Conservation (phyloP, 2,888 invertebrate genomes). For the Ophion obscuratus region DNA sequence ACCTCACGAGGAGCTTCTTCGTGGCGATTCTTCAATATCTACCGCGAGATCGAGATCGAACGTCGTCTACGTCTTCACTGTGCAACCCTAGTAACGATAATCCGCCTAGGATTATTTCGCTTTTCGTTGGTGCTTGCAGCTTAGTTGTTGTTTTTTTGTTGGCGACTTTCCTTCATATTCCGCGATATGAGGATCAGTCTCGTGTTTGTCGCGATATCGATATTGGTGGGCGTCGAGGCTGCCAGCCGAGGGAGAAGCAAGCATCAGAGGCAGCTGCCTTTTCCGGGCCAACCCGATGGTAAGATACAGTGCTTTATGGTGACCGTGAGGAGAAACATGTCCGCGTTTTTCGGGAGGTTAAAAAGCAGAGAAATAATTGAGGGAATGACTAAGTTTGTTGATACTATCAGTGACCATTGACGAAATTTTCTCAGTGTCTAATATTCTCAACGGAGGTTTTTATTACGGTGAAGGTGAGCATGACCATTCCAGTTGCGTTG, state of each 20-base stretch:
- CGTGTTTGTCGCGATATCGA: conserved; percentile 67
- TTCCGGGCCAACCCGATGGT: conserved; percentile 76
- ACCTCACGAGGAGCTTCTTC: conserved; percentile 66
- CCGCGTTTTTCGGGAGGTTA: not conserved
- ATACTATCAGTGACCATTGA: no score
- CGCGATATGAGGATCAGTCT: conserved; percentile 69
- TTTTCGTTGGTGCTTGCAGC: not conserved
- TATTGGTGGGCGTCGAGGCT: conserved; percentile 70
- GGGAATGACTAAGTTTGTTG: not conserved
- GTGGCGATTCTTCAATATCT: conserved; percentile 28
- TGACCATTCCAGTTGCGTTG: not conserved
- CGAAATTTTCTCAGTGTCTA: not conserved
- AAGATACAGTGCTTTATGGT: conserved; percentile 55
- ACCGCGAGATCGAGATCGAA: conserved; percentile 51
- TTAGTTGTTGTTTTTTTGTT: not conserved
- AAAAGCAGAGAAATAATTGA: not conserved
- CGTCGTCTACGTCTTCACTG: conserved; percentile 23
- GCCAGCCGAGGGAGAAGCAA: conserved; percentile 61
- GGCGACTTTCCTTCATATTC: conserved; percentile 5
- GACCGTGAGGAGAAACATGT: not conserved
- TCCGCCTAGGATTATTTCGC: not conserved
- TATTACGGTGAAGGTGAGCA: no score
- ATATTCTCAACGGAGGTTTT: not conserved
- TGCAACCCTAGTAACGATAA: conserved; percentile 11
- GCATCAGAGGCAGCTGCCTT: conserved; percentile 72